phyloP scores from a whole-genome alignment of 1,140 invertebrate genomes.

The Dendrolimus kikuchii region DNA sequence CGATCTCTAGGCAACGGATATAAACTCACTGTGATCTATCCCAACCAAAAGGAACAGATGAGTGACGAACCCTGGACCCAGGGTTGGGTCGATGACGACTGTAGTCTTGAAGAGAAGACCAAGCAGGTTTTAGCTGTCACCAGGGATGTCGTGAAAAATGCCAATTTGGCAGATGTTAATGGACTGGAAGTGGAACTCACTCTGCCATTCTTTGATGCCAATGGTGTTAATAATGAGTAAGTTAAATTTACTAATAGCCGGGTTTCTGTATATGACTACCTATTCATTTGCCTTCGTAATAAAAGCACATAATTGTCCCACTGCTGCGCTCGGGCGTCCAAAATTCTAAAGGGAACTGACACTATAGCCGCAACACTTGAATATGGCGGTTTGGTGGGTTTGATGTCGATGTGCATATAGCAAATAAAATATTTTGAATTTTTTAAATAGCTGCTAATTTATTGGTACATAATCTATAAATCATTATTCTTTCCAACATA shows the following conservation, averaged over 20 bases:
- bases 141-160: slow-evolving; percentile 64
- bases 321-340: too few relatives aligned
- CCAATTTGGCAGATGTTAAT: slow-evolving; percentile 53
- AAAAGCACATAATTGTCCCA: too few relatives aligned
- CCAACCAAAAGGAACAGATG: slow-evolving; percentile 16
- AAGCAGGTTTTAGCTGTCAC: slow-evolving; percentile 57
- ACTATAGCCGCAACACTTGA: too few relatives aligned
- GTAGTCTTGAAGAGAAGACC: slow-evolving; percentile 39
- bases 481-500: too few relatives aligned
- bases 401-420: too few relatives aligned
- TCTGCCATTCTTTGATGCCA: slow-evolving; percentile 70
- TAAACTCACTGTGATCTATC: slow-evolving; percentile 75
- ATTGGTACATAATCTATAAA: too few relatives aligned
- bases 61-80: slow-evolving; percentile 13
- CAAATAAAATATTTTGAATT: too few relatives aligned
- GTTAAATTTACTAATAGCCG: slow-evolving; percentile 14
- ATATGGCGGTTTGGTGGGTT: too few relatives aligned
- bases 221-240: slow-evolving; percentile 71
- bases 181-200: slow-evolving; percentile 58
- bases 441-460: too few relatives aligned
- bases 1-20: slow-evolving; percentile 85
- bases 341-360: too few relatives aligned
- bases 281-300: too few relatives aligned
- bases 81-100: slow-evolving; percentile 16
- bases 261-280: too few relatives aligned